These are phyloP conservation scores for Drosophila aff. DNA, from an alignment of 1,140 invertebrate species.

Conservation along the genomic window DNA sequence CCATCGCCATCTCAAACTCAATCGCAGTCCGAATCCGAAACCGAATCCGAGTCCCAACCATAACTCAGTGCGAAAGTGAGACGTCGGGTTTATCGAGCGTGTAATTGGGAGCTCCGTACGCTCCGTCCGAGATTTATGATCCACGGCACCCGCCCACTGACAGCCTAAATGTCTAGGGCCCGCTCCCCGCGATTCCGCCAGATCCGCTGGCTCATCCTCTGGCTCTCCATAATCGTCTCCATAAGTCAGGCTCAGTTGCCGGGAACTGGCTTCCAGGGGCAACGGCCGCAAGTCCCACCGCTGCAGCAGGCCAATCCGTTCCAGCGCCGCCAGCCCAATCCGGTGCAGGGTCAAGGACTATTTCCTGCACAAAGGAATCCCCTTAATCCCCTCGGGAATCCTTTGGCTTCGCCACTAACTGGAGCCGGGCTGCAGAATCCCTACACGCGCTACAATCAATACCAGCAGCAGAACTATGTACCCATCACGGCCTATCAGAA, in stretches of 20 bases:
- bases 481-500: conserved; percentile 88
- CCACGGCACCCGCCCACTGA: conserved; percentile 41
- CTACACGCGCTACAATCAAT: conserved; percentile 67
- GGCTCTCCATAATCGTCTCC: conserved; percentile 28
- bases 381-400: conserved; percentile 54
- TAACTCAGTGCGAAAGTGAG: conserved; percentile 47
- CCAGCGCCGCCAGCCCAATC: conserved; percentile 61
- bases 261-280: conserved; percentile 63
- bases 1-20: conserved; percentile 2
- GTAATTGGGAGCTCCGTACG: conserved; percentile 66
- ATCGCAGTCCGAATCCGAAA: conserved; percentile 1
- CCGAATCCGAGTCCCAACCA: conserved; percentile 25
- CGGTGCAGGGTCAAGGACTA: conserved; percentile 57
- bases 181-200: conserved; percentile 27
- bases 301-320: conserved; percentile 51
- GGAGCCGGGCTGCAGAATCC: conserved; percentile 45
- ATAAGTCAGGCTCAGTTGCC: conserved; percentile 55
- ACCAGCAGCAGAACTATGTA: conserved; percentile 77
- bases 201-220: conserved; percentile 42
- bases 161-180: conserved; percentile 61
- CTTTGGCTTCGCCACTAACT: conserved; percentile 33
- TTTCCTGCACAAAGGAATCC: conserved; percentile 59
- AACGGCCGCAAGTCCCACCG: conserved; percentile 40
- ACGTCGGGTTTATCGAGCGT: conserved; percentile 78
- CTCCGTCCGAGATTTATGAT: conserved; percentile 69